phyloP scores from a whole-genome alignment of 1,140 invertebrate species.

The Oncopeltus fasciatus region DNA sequence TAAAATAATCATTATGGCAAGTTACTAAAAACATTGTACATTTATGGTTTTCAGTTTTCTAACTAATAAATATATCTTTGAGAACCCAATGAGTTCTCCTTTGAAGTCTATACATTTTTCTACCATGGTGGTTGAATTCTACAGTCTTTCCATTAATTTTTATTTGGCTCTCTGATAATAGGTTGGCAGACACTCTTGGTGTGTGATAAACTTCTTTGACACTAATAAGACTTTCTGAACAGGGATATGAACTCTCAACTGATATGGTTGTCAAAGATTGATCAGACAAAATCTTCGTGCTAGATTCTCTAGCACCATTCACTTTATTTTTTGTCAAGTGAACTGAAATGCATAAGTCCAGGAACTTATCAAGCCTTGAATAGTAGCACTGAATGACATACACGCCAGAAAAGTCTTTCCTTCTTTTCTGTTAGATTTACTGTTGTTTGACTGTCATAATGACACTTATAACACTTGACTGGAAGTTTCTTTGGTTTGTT shows the following conservation, averaged over 20 bases:
- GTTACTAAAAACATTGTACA: too few species aligned
- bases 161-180: neutral
- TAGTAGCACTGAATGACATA: neutral
- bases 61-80: too few species aligned
- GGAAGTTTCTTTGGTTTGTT: neutral
- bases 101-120: neutral
- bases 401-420: neutral
- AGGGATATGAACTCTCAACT: neutral
- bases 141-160: neutral
- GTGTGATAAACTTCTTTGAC: neutral
- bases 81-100: too few species aligned
- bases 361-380: neutral
- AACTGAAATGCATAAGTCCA: neutral
- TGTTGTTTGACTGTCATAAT: neutral
- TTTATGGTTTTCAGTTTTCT: too few species aligned
- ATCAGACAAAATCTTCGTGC: neutral
- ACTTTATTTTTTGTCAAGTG: neutral
- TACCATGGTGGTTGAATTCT: neutral
- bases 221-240: neutral
- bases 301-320: neutral
- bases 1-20: too few species aligned
- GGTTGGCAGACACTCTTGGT: neutral
- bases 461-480: neutral
- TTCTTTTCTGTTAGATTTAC: neutral
- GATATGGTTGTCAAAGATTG: neutral